Percentiles rank a stretch among this genome's conserved stretches.
Evolutionary conservation across 2,797 vertebrate species (phyloP).

Genomic region (Acrossocheilus fasciatus): DNA sequence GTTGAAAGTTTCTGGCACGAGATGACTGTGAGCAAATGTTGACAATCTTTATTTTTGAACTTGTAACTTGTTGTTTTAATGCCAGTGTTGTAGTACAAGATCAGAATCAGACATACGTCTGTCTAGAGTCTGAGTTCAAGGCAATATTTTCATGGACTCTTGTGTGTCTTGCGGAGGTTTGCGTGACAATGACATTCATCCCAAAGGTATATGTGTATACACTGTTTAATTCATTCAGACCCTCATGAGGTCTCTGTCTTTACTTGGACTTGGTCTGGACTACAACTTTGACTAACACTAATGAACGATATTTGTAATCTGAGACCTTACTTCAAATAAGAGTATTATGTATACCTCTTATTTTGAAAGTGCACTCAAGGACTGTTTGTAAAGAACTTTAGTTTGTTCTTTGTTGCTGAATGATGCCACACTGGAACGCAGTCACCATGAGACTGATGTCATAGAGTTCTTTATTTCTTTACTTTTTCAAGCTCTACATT

Average conservation of each 20-base stretch:
- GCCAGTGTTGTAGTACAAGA: not conserved
- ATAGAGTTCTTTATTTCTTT: not conserved
- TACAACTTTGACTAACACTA: not conserved
- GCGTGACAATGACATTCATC: too few relatives aligned
- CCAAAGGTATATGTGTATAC: too few relatives aligned
- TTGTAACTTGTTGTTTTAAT: not conserved
- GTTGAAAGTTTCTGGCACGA: not conserved
- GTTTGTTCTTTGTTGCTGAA: not conserved
- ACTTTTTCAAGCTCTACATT: not conserved
- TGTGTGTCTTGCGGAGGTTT: too few relatives aligned
- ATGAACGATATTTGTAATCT: not conserved
- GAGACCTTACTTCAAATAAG: not conserved
- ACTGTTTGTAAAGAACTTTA: not conserved
- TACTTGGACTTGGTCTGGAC: not conserved
- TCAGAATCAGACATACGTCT: not conserved
- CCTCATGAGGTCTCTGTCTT: not conserved
- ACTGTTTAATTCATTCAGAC: too few relatives aligned
- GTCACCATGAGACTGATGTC: slow-evolving; percentile 1
- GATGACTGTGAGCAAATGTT: not conserved
- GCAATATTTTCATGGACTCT: not conserved
- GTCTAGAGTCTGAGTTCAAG: not conserved
- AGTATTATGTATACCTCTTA: not conserved
- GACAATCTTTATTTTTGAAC: not conserved
- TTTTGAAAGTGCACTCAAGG: not conserved
- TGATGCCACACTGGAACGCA: not conserved